Conservation (phyloP, 2,888 invertebrate genomes). For the Patella caerulea region DNA sequence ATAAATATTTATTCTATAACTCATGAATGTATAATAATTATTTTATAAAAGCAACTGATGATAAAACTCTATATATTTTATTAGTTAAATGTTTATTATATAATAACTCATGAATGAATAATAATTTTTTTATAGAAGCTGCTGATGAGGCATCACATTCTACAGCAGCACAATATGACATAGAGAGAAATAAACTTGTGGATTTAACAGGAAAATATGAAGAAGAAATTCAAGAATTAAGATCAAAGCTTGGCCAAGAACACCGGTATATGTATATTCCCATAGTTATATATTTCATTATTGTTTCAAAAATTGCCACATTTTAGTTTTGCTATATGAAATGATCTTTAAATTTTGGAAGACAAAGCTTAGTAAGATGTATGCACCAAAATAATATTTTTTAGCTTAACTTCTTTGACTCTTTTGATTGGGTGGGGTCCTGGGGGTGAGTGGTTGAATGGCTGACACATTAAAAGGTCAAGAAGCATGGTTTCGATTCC, state of each 20-base stretch:
- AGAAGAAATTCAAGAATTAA: constrained; percentile 78
- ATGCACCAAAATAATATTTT: too few species aligned
- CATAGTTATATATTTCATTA: too few species aligned
- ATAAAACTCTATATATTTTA: neutral
- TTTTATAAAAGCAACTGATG: constrained; percentile 8
- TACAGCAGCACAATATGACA: constrained; percentile 74
- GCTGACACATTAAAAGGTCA: too few species aligned
- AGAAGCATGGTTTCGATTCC: too few species aligned
- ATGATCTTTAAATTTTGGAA: too few species aligned
- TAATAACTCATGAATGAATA: neutral
- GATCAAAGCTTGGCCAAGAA: constrained; percentile 71
- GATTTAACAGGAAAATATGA: constrained; percentile 79
- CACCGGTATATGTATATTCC: too few species aligned
- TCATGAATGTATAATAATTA: neutral
- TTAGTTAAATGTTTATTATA: neutral
- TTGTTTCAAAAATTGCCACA: too few species aligned
- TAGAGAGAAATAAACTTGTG: constrained; percentile 81
- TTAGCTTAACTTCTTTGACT: too few species aligned
- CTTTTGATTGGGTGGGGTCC: too few species aligned
- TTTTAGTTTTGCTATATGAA: too few species aligned
- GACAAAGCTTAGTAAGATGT: too few species aligned
- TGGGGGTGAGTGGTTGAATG: too few species aligned
- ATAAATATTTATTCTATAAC: neutral
- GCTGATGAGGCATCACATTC: constrained; percentile 60
- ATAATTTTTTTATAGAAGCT: constrained; percentile 47